These are phyloP conservation scores for Ferrisia virgata DNA, from an alignment of 2,888 invertebrate genomes.

Conservation along the genomic window DNA sequence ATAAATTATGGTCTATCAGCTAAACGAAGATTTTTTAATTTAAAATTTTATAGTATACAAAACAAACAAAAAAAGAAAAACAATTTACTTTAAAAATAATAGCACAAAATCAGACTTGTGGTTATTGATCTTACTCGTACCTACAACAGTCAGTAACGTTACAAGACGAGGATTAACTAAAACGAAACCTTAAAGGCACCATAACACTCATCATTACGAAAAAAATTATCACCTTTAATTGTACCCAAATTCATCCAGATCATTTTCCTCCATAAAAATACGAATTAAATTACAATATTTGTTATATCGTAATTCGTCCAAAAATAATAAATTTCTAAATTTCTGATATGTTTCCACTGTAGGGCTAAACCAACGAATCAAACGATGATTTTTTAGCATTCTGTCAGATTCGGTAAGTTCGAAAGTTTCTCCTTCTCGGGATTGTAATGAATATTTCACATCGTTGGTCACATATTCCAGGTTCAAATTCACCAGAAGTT, in stretches of 20 bases:
- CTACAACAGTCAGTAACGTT: background rate
- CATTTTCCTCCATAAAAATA: background rate
- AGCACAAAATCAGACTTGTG: background rate
- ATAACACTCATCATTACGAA: background rate
- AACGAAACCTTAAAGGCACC: background rate
- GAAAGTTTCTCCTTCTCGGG: background rate
- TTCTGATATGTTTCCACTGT: background rate
- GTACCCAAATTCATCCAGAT: background rate
- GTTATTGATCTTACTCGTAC: too few relatives aligned
- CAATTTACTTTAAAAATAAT: too few relatives aligned
- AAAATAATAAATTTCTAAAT: background rate
- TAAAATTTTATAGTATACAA: background rate
- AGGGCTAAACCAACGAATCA: background rate
- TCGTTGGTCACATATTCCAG: background rate
- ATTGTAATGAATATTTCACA: background rate
- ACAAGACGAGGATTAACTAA: background rate
- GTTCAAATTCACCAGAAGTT: background rate
- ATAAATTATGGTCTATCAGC: background rate
- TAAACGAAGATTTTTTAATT: background rate
- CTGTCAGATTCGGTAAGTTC: background rate
- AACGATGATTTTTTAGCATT: background rate
- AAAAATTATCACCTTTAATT: background rate
- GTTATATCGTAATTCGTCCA: background rate
- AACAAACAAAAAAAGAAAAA: too few relatives aligned
- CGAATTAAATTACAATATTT: slow-evolving; percentile 3